A percentile compares a stretch with the other conserved stretches of the same genome.
These are phyloP conservation scores for Lasioglossum leucozonium DNA, from an alignment of 2,888 invertebrate genomes.

Conservation along the genomic window DNA sequence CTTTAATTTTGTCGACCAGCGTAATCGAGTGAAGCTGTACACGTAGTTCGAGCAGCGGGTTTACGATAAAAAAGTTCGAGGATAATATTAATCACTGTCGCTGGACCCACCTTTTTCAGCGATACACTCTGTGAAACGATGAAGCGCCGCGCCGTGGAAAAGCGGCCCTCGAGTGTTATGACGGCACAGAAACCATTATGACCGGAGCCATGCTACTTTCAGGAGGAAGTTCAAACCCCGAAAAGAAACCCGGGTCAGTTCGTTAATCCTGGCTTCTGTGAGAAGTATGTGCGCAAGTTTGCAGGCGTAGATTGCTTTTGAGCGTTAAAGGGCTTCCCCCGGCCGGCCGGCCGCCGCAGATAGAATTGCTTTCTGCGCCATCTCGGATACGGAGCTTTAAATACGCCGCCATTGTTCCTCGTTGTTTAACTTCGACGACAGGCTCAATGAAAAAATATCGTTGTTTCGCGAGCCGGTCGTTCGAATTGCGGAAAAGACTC, in stretches of 20 bases:
- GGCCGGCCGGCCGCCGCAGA: background rate
- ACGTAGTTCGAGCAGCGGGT: background rate
- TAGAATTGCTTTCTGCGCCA: slow-evolving; percentile 9
- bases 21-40: background rate
- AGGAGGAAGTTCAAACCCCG: slow-evolving; percentile 20
- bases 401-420: background rate
- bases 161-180: background rate
- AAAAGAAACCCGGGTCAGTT: slow-evolving; percentile 23
- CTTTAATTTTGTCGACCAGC: background rate
- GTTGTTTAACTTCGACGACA: background rate
- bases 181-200: slow-evolving; percentile 14
- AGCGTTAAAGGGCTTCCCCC: slow-evolving; percentile 37
- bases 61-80: background rate
- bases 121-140: background rate
- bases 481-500: background rate
- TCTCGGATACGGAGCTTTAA: background rate
- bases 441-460: background rate
- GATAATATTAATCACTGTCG: background rate
- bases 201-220: slow-evolving; percentile 16
- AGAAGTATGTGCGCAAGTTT: slow-evolving; percentile 33
- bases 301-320: slow-evolving; percentile 36
- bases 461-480: background rate
- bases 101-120: background rate
- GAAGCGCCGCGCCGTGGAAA: background rate
- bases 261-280: slow-evolving; percentile 34